These are phyloP conservation scores for Limenitis camilla DNA, from an alignment of 2,888 invertebrate species.

Conservation along the genomic window DNA sequence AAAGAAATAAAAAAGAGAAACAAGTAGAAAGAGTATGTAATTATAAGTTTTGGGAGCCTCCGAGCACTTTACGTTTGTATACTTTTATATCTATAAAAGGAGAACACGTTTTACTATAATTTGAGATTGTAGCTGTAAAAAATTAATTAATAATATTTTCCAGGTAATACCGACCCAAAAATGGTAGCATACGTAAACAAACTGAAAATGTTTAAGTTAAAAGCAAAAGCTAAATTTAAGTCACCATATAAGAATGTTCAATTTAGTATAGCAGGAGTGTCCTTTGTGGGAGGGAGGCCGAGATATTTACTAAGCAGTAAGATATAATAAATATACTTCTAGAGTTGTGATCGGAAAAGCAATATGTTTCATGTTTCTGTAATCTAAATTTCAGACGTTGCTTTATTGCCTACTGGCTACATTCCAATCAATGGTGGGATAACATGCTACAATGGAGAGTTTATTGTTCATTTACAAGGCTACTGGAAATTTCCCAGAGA, in stretches of 20 bases:
- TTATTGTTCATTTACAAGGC: conserved; percentile 38
- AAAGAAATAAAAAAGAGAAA: conserved; percentile 45
- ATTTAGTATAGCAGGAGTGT: conserved; percentile 42
- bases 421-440: conserved; percentile 49
- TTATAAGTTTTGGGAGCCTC: conserved; percentile 65
- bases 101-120: background rate
- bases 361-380: background rate
- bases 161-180: conserved; percentile 52
- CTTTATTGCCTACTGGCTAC: conserved; percentile 48
- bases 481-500: conserved; percentile 45
- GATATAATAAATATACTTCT: background rate
- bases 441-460: conserved; percentile 24
- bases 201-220: conserved; percentile 48
- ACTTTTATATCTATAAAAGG: background rate
- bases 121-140: background rate
- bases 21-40: conserved; percentile 44
- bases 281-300: conserved; percentile 42
- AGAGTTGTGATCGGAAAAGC: too few relatives aligned
- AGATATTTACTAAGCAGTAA: conserved; percentile 46
- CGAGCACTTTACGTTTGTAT: conserved; percentile 52
- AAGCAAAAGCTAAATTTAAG: conserved; percentile 39
- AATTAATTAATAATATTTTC: conserved; percentile 13
- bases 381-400: conserved; percentile 33
- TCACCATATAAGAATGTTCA: conserved; percentile 46
- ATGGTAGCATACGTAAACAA: conserved; percentile 45